Conservation (phyloP, 2,797 vertebrate species). For the Prunella strophiata region DNA sequence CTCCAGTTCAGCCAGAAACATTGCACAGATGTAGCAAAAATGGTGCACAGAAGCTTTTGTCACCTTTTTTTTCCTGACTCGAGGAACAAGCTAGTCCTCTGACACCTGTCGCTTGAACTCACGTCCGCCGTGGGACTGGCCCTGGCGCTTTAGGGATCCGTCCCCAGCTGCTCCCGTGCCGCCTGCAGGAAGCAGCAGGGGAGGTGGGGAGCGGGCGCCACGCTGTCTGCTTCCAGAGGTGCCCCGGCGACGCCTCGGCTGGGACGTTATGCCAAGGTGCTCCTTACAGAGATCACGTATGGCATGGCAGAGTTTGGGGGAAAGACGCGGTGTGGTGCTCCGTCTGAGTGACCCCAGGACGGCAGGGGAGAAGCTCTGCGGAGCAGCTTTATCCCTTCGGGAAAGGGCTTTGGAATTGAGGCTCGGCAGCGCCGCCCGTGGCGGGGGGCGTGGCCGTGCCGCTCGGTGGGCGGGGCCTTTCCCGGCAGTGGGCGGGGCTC, state of each 20-base stretch:
- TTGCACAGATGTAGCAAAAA: not conserved
- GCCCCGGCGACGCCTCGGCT: not conserved
- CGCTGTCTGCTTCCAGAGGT: no score
- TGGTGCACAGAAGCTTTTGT: accelerated
- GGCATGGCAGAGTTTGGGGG: not conserved
- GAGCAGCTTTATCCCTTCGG: accelerated
- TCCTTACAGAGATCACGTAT: accelerated
- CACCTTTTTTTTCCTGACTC: no score
- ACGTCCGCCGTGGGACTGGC: not conserved
- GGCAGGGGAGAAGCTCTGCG: accelerated
- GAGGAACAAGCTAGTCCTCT: not conserved
- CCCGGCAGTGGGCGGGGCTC: not conserved
- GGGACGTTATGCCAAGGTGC: accelerated
- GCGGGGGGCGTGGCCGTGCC: not conserved
- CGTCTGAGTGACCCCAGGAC: not conserved
- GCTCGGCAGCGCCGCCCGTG: no score
- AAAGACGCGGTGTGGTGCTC: no score
- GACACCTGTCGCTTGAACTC: not conserved
- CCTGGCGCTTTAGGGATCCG: no score
- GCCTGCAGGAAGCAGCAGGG: not conserved
- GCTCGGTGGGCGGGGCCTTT: not conserved
- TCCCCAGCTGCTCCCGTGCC: no score
- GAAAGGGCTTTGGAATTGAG: accelerated
- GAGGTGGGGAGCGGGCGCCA: no score
- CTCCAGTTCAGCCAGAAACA: not conserved